phyloP scores from a whole-genome alignment of 2,888 invertebrate species.

The Pseudeuparius sepicola region DNA sequence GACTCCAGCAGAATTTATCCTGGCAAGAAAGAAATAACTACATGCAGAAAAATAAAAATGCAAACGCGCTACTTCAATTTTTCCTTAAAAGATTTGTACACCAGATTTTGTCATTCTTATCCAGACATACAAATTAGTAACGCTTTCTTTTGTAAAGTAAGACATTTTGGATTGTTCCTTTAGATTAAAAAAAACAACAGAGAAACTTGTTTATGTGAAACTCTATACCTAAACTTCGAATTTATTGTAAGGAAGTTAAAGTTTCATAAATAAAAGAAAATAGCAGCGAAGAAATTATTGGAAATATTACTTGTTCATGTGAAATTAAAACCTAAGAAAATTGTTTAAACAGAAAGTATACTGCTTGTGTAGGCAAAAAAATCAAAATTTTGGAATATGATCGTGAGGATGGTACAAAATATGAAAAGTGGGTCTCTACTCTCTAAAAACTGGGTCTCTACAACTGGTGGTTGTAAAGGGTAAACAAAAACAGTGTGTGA shows the following conservation, averaged over 20 bases:
- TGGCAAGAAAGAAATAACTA: slow-evolving; percentile 11
- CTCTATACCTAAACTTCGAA: slow-evolving; percentile 1
- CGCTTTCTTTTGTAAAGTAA: slow-evolving; percentile 10
- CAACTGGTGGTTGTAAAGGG: not conserved
- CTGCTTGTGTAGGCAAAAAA: slow-evolving; percentile 2
- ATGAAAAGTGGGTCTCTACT: slow-evolving; percentile 6
- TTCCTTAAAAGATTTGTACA: slow-evolving; percentile 1
- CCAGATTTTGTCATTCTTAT: slow-evolving; percentile 4
- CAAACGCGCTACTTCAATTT: slow-evolving; percentile 8
- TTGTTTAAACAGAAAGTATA: slow-evolving; percentile 1
- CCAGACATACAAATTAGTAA: slow-evolving; percentile 7
- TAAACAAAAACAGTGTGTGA: slow-evolving; percentile 1
- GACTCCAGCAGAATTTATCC: slow-evolving; percentile 7
- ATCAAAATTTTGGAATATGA: slow-evolving; percentile 1
- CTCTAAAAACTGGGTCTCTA: too few relatives aligned
- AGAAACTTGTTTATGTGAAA: slow-evolving; percentile 4
- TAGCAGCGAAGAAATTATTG: slow-evolving; percentile 6
- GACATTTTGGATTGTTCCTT: slow-evolving; percentile 1
- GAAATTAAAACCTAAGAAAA: slow-evolving; percentile 1
- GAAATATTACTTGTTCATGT: slow-evolving; percentile 3
- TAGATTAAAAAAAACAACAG: slow-evolving; percentile 2
- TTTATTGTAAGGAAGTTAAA: too few relatives aligned
- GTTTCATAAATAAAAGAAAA: slow-evolving; percentile 5
- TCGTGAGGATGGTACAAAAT: not conserved
- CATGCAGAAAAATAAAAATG: slow-evolving; percentile 9